Evolutionary conservation across 2,797 vertebrate genomes (phyloP).

Genomic region (Petrocephalus schoutedeni): DNA sequence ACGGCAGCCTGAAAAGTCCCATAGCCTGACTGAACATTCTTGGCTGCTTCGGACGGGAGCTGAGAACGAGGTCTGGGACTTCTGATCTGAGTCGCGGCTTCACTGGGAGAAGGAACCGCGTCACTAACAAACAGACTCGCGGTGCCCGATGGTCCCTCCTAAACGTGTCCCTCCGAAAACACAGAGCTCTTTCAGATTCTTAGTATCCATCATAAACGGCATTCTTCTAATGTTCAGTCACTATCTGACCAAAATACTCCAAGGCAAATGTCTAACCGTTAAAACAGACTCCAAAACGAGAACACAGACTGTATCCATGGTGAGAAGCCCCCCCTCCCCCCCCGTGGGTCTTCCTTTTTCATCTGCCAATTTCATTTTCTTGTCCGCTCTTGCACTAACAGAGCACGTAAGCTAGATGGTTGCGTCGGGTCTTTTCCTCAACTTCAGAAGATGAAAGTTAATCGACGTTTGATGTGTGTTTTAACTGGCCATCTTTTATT

Average conservation of each 20-base stretch:
- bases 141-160: constrained; percentile 61
- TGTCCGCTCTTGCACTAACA: constrained; percentile 61
- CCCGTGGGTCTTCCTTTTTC: constrained; percentile 60
- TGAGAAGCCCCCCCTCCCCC: constrained; percentile 53
- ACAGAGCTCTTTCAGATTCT: constrained; percentile 56
- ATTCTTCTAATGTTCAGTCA: constrained; percentile 61
- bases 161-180: constrained; percentile 53
- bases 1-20: not conserved
- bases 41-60: constrained; percentile 44
- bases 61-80: constrained; percentile 56
- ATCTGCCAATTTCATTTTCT: constrained; percentile 58
- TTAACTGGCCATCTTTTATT: constrained; percentile 1
- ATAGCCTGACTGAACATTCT: constrained; percentile 39
- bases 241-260: constrained; percentile 59
- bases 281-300: constrained; percentile 52
- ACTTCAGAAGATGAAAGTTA: not conserved
- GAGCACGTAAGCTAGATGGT: constrained; percentile 46
- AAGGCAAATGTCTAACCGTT: constrained; percentile 53
- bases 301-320: constrained; percentile 58
- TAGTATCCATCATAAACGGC: constrained; percentile 64
- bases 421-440: constrained; percentile 30
- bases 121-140: constrained; percentile 57
- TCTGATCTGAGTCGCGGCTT: constrained; percentile 57
- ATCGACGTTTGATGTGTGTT: not conserved
- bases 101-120: constrained; percentile 57